Conservation (phyloP, 2,113 vertebrate species). For the Dicentrarchus labrax region DNA sequence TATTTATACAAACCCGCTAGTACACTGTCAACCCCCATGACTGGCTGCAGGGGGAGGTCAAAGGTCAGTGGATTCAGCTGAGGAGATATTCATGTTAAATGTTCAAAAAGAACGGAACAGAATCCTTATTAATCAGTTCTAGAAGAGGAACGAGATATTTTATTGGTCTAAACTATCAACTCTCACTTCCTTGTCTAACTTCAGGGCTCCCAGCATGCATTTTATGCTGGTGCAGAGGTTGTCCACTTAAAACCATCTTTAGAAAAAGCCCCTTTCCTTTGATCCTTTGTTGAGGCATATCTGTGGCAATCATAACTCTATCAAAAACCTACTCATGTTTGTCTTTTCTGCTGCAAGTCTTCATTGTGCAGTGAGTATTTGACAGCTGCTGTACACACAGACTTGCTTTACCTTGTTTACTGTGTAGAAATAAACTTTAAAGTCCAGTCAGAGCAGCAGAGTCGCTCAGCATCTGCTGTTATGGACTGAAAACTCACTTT, state of each 20-base stretch:
- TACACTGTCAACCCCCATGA: conserved; percentile 6
- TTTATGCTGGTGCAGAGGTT: neutral
- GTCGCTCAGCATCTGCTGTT: conserved; percentile 51
- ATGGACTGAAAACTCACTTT: conserved; percentile 46
- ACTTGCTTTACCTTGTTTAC: conserved; percentile 61
- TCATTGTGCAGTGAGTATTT: conserved; percentile 17
- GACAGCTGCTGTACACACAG: conserved; percentile 41
- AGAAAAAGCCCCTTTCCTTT: neutral
- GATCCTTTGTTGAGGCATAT: neutral
- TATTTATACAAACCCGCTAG: conserved; percentile 21
- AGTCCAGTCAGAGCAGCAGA: conserved; percentile 37
- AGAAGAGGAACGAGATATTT: conserved; percentile 12
- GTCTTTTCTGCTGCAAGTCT: conserved; percentile 20
- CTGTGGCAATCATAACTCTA: neutral
- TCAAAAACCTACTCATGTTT: conserved; percentile 7
- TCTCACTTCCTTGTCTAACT: conserved; percentile 6
- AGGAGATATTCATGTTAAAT: conserved; percentile 17
- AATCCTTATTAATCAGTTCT: neutral
- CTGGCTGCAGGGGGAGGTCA: conserved; percentile 51
- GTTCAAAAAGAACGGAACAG: conserved; percentile 17
- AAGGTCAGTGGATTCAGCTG: conserved; percentile 43
- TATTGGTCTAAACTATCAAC: neutral
- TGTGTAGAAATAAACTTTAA: conserved; percentile 47
- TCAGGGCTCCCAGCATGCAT: conserved; percentile 46
- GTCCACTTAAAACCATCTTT: neutral